Base-by-base conservation (phyloP, 2,888 invertebrate species). In the Hirudinaria manillensis region DNA sequence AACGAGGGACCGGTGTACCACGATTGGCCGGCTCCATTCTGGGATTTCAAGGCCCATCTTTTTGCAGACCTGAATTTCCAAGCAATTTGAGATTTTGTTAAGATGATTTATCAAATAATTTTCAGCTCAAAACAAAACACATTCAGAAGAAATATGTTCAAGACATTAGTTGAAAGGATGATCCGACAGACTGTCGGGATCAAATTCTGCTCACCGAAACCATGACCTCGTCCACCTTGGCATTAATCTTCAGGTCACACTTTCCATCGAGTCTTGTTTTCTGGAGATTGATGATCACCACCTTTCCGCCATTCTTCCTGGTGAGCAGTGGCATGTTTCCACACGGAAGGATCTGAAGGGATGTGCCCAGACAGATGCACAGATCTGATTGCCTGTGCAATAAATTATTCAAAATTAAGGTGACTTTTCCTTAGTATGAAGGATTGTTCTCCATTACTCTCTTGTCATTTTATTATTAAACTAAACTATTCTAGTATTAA, bases 331-430 rank as follows among this genome's bases (percentile, higher is more conserved):
- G 98, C 80, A 98, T 87, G 85, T 93, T 93, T 21, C 96, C 98
- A 86, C 96, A 95, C 61, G 99, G 99, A 79, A 94, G 89, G 80
- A 99, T 99, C 89, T 99, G 98, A 73, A 99, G 87, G 6, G 97
- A 96, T n/a, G 97, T 96, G 51, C 99, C 99, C 78, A 99, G 87
- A 81, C 94, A 93, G 82, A 99, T 90, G 85, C 93, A 93, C 73
- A 99, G 85, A 87, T 98, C 96, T 76, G 96, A 93, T 82, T 93
- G 87, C 83, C 95, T 96, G 84, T 77, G 89, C 38, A 24, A n/a
- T 56, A 76, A 29, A 66, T 10, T 24, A 27, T 45, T 45, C 45
- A 45, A 45, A 7, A 16, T 10, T 45, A 45, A 45, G 45, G 10
- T 45, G 45, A 1, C 45, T 16, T 16, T 3, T 16, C 13, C n/a